These are phyloP conservation scores for Pseudococcus jackbeardsleyi DNA, from an alignment of 2,888 invertebrate species.

Conservation along the genomic window DNA sequence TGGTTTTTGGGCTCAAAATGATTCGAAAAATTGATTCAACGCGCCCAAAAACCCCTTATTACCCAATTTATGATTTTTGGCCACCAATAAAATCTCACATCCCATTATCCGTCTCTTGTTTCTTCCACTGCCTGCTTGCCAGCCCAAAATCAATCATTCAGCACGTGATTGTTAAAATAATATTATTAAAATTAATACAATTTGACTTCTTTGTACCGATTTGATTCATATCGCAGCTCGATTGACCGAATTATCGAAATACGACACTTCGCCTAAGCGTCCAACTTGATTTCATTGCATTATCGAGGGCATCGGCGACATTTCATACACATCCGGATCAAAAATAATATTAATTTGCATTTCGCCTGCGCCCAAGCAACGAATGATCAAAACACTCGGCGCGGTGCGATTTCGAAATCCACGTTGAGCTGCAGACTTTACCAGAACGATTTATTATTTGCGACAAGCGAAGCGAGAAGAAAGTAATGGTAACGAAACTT, in stretches of 20 bases:
- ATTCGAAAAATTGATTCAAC: too few relatives aligned
- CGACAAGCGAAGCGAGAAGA: not conserved
- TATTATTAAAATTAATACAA: too few relatives aligned
- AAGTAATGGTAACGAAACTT: not conserved
- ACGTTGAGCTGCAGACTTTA: not conserved
- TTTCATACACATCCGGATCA: not conserved
- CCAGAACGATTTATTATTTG: slow-evolving; percentile 3
- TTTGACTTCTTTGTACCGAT: not conserved
- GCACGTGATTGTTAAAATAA: too few relatives aligned
- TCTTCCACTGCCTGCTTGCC: too few relatives aligned
- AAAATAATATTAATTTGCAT: slow-evolving; percentile 29
- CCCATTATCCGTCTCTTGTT: too few relatives aligned
- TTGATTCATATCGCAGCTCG: not conserved
- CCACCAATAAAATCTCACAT: too few relatives aligned
- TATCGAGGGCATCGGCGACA: not conserved
- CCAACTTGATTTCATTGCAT: not conserved
- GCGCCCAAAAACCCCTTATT: too few relatives aligned
- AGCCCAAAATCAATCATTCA: too few relatives aligned
- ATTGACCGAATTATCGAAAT: slow-evolving; percentile 17
- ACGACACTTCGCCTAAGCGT: not conserved
- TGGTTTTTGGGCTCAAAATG: too few relatives aligned
- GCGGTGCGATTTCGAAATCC: not conserved
- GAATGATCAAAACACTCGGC: not conserved
- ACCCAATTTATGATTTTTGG: too few relatives aligned
- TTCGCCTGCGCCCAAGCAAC: not conserved